Base-by-base conservation (phyloP, 2,113 vertebrate species). In the Neotragus moschatus region DNA sequence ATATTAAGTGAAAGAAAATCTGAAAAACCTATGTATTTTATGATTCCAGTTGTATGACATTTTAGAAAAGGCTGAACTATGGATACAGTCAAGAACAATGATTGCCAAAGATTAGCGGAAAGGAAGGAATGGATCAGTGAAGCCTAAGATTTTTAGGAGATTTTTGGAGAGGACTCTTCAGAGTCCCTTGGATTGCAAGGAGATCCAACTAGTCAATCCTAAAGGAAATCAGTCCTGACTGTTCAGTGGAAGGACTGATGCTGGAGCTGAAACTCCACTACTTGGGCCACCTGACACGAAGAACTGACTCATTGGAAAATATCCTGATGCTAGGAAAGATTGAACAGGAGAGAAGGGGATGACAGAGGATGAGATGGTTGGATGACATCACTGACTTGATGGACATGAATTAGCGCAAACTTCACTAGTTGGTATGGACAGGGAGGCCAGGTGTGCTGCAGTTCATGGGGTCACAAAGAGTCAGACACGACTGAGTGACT, bases 231-330 rank as follows among this genome's bases (percentile, higher is more conserved):
- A 36, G 63, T 21, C 63, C 33, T 36, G 33, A 66, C 17, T 36
- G 19, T 66, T 66, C 33, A 66, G 19, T 66, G 63, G 63, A 66
- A 66, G 17, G 63, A 66, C 33, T 66, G 33, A 19, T 21, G 63
- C 63, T 66, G 19, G n/a, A 9, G 33, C 33, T 66, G 63, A 66
- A 66, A 66, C 33, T 66, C 16, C 33, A n/a, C 33, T 66, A 36
- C 33, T 66, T 66, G 8, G 28, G 4, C 16, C 63, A 66, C 16
- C 63, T 10, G 63, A 66, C 7, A 0, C 0, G 4, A 66, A 66
- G 33, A 66, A 36, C 33, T n/a, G 63, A 66, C 16, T 36, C 63
- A n/a, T 10, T 66, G 63, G 63, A 66, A 66, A 66, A 66, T 33
- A 66, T 9, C 33, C 33, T 66, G 63, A n/a, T 36, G 33, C 4